Evolutionary conservation across 1,140 invertebrate species (phyloP).

Genomic region (Thereuonema tuberculata): DNA sequence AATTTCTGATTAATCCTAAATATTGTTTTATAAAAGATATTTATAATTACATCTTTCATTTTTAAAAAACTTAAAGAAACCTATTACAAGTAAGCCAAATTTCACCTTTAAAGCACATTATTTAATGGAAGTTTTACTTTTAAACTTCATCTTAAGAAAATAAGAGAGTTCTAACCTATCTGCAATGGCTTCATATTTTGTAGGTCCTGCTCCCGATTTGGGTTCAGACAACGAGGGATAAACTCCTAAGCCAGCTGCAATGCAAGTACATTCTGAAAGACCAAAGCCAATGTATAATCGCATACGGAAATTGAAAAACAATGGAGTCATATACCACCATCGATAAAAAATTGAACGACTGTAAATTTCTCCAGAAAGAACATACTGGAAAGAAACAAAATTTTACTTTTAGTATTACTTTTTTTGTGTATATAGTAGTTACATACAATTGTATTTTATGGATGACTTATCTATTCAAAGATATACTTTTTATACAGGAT

Average conservation of each 20-base stretch:
- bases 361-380: slow-evolving; percentile 51
- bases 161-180: too few relatives aligned
- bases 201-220: slow-evolving; percentile 66
- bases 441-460: not conserved
- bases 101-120: too few relatives aligned
- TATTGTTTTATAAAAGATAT: too few relatives aligned
- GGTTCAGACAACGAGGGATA: slow-evolving; percentile 61
- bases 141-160: too few relatives aligned
- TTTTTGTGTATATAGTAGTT: too few relatives aligned
- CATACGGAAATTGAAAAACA: slow-evolving; percentile 75
- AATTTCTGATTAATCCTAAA: too few relatives aligned
- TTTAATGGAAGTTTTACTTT: too few relatives aligned
- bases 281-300: slow-evolving; percentile 80
- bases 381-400: slow-evolving; percentile 32
- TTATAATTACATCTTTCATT: too few relatives aligned
- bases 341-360: slow-evolving; percentile 53
- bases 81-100: too few relatives aligned
- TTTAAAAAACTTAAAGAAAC: too few relatives aligned
- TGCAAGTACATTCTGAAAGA: slow-evolving; percentile 81
- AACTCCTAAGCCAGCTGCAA: slow-evolving; percentile 72
- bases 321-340: slow-evolving; percentile 67
- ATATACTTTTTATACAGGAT: too few relatives aligned
- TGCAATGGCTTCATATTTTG: slow-evolving; percentile 35
- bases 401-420: slow-evolving; percentile 16
- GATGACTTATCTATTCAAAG: not conserved